Conservation (phyloP, 1,140 invertebrate species). For the Doryteuthis pealeii region DNA sequence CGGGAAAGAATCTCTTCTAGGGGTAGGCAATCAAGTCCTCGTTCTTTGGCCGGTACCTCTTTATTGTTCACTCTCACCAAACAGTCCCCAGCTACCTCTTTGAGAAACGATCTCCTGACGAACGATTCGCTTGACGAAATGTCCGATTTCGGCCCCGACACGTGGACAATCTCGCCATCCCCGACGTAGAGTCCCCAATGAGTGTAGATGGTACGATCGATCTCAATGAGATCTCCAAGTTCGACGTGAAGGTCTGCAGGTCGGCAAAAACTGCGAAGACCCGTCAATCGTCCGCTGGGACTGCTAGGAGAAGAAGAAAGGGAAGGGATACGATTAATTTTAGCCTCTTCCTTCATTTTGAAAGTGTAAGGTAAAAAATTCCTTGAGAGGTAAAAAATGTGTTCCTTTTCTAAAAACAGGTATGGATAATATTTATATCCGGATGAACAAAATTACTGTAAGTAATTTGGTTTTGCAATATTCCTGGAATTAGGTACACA, state of each 20-base stretch:
- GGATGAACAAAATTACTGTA: not conserved
- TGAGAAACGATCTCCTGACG: conserved; percentile 28
- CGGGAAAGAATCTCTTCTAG: conserved; percentile 37
- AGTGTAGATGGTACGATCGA: conserved; percentile 45
- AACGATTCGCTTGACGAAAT: conserved; percentile 31
- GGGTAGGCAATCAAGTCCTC: conserved; percentile 31
- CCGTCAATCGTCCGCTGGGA: not conserved
- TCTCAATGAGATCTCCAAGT: conserved; percentile 48
- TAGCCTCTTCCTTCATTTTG: not conserved
- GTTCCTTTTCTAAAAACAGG: not conserved
- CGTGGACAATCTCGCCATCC: conserved; percentile 42
- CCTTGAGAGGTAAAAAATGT: not conserved
- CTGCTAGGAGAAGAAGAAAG: not conserved
- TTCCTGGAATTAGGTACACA: not conserved
- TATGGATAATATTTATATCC: not conserved
- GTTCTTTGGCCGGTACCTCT: conserved; percentile 40
- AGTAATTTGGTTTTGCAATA: not conserved
- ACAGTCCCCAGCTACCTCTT: conserved; percentile 36
- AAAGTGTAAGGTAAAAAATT: not conserved
- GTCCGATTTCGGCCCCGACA: conserved; percentile 31
- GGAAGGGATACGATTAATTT: not conserved
- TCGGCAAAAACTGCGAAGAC: not conserved
- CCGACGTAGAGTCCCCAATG: conserved; percentile 55
- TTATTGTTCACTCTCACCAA: conserved; percentile 53
- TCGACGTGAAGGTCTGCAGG: not conserved